Percentiles rank a stretch among this genome's conserved stretches.
Conservation (phyloP, 2,113 vertebrate genomes). For the Pterocles gutturalis region DNA sequence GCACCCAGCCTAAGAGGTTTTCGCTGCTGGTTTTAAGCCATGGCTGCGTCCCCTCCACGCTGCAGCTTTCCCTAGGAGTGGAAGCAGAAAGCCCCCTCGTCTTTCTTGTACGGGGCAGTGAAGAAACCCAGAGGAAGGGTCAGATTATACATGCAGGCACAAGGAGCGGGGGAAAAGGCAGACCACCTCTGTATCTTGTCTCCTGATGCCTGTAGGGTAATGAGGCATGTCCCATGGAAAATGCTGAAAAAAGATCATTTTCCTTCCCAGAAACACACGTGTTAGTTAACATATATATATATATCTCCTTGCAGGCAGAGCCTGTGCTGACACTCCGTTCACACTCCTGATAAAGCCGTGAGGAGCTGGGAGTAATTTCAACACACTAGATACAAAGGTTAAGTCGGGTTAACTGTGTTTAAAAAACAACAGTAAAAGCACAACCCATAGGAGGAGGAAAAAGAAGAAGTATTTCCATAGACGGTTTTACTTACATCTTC, state of each 20-base stretch:
- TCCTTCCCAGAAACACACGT: not conserved
- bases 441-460: not conserved
- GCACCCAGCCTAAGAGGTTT: not conserved
- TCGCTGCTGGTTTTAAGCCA: not conserved
- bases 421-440: not conserved
- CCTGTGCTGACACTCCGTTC: not conserved
- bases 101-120: not conserved
- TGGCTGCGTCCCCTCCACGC: rapidly evolving
- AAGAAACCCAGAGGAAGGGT: not conserved
- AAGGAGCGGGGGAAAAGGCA: not conserved
- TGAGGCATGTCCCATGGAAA: not conserved
- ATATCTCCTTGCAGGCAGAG: not conserved
- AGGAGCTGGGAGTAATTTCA: not conserved
- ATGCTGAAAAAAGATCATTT: not conserved
- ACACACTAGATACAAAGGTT: not conserved
- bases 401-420: not conserved
- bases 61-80: not conserved
- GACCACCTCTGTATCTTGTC: not conserved
- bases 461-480: not conserved
- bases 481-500: not conserved
- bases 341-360: not conserved
- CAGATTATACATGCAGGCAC: rapidly evolving
- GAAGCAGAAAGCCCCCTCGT: not conserved
- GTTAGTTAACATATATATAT: not conserved
- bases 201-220: not conserved